Conservation (phyloP, 2,797 vertebrate genomes). For the Mico argentatus region DNA sequence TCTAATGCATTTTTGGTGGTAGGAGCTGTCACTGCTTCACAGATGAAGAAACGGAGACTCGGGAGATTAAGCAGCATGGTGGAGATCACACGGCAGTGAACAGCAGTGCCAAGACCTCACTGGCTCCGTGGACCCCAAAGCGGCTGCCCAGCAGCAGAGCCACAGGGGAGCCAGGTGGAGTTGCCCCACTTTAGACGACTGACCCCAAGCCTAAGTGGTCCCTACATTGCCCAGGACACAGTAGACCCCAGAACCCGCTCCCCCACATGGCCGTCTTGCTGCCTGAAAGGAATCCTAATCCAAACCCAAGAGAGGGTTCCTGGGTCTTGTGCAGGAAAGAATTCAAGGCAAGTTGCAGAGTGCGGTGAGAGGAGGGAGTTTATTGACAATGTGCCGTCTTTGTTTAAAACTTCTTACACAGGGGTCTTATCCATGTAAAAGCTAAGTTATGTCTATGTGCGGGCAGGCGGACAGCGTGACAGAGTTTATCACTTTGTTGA, state of each 20-base stretch:
- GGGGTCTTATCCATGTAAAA: too few relatives aligned
- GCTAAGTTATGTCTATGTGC: too few relatives aligned
- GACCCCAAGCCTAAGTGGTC: too few relatives aligned
- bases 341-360: background rate
- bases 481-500: too few relatives aligned
- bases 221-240: background rate
- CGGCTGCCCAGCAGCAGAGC: fast-evolving
- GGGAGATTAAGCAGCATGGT: fast-evolving
- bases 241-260: background rate
- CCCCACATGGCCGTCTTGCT: background rate
- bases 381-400: background rate
- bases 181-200: background rate
- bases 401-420: too few relatives aligned
- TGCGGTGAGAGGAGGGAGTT: background rate
- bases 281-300: background rate
- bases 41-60: background rate
- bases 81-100: too few relatives aligned
- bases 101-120: background rate
- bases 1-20: background rate
- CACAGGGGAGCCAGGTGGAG: background rate
- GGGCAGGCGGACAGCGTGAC: too few relatives aligned
- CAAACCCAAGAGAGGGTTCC: background rate
- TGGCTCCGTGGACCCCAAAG: background rate
- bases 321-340: background rate
- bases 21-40: background rate